A percentile compares a stretch with the other conserved stretches of the same genome.
Conservation (phyloP, 1,140 invertebrate species). For the Wasmannia auropunctata region DNA sequence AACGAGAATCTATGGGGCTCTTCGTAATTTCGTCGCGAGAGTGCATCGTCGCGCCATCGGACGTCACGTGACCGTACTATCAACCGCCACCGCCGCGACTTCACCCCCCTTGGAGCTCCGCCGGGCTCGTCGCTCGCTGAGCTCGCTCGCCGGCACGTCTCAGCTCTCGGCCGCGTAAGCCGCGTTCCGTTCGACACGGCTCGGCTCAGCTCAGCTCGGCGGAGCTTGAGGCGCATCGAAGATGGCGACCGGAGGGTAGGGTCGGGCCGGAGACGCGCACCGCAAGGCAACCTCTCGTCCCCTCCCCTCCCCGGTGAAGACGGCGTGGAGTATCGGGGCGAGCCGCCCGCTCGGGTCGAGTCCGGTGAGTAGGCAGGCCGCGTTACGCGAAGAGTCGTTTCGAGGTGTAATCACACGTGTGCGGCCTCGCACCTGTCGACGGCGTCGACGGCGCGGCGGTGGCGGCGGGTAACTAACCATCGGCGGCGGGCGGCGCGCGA, state of each 20-base stretch:
- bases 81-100: slow-evolving; percentile 7
- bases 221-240: slow-evolving; percentile 77
- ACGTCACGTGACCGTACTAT: slow-evolving; percentile 7
- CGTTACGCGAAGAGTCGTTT: background rate
- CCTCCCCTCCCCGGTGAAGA: slow-evolving; percentile 58
- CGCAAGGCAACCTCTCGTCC: slow-evolving; percentile 75
- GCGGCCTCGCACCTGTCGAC: slow-evolving; percentile 18
- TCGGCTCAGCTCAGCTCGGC: slow-evolving; percentile 60
- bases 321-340: slow-evolving; percentile 28
- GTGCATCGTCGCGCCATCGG: slow-evolving; percentile 51
- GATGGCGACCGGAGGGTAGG: slow-evolving; percentile 83
- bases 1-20: background rate
- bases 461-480: background rate
- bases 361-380: slow-evolving; percentile 58
- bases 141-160: slow-evolving; percentile 45
- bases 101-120: slow-evolving; percentile 68
- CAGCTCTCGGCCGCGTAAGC: background rate
- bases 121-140: slow-evolving; percentile 61
- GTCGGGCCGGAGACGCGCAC: slow-evolving; percentile 70
- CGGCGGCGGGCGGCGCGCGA: background rate
- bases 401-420: background rate
- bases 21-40: background rate
- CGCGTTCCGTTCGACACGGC: background rate
- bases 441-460: background rate
- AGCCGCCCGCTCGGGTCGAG: background rate